Conservation (phyloP, 1,140 invertebrate genomes). For the Theocolax elegans region DNA sequence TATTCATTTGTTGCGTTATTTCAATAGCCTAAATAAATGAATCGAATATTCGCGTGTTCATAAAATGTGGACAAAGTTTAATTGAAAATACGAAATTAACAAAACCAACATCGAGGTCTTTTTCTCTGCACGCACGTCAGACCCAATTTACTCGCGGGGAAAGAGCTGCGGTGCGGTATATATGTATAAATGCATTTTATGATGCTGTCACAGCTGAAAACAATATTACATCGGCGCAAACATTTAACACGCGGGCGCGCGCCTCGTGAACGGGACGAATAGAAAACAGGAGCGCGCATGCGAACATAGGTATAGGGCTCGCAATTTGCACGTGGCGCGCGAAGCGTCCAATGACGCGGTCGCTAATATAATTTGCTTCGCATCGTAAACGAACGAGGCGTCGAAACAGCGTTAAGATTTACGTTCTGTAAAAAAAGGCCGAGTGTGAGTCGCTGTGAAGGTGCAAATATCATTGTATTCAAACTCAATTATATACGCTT, state of each 20-base stretch:
- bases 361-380: slow-evolving; percentile 8
- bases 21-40: too few species aligned
- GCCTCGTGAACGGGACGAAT: too few species aligned
- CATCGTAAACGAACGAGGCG: slow-evolving; percentile 15
- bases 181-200: slow-evolving; percentile 1
- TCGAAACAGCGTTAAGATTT: slow-evolving; percentile 25
- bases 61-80: too few species aligned
- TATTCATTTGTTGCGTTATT: too few species aligned
- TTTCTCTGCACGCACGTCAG: background rate
- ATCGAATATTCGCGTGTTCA: too few species aligned
- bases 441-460: too few species aligned
- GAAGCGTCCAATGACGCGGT: background rate
- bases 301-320: background rate
- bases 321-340: slow-evolving; percentile 17
- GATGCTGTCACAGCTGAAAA: slow-evolving; percentile 3
- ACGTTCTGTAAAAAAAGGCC: slow-evolving; percentile 7
- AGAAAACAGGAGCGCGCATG: too few species aligned
- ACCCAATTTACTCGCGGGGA: background rate
- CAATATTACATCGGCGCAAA: slow-evolving; percentile 5
- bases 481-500: too few species aligned
- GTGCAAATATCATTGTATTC: too few species aligned
- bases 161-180: background rate
- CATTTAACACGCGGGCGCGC: too few species aligned
- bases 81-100: too few species aligned
- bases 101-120: too few species aligned